phyloP scores from a whole-genome alignment of 2,797 vertebrate species.

The Phataginus tetradactyla region DNA sequence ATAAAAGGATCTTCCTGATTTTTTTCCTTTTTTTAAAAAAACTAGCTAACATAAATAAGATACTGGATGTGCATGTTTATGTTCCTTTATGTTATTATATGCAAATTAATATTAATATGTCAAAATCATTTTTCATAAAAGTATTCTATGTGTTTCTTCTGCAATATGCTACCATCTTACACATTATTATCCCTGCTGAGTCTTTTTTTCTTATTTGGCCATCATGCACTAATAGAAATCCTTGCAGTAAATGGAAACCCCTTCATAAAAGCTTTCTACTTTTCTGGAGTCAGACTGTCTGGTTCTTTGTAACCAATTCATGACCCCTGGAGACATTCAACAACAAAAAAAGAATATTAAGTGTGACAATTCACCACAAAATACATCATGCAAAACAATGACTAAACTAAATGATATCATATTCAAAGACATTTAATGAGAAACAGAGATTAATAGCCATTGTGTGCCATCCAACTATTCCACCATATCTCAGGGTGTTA shows the following conservation, averaged over 20 bases:
- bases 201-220: constrained; percentile 5
- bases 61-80: background rate
- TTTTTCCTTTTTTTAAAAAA: background rate
- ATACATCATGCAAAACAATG: constrained; percentile 60
- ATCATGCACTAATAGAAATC: constrained; percentile 36
- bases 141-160: background rate
- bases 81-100: background rate
- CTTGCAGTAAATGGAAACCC: constrained; percentile 65
- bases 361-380: constrained; percentile 68
- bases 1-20: background rate
- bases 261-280: constrained; percentile 78
- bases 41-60: background rate
- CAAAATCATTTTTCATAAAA: background rate
- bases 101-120: background rate
- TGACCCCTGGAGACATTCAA: constrained; percentile 69
- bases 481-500: background rate
- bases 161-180: background rate
- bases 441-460: background rate
- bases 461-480: background rate
- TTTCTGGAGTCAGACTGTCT: constrained; percentile 80
- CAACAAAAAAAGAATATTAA: constrained; percentile 64
- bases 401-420: constrained; percentile 52
- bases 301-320: constrained; percentile 66
- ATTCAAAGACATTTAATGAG: constrained; percentile 53
- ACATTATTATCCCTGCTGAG: background rate